Base-by-base conservation (phyloP, 2,888 invertebrate species). In the Andrena haemorrhoa region DNA sequence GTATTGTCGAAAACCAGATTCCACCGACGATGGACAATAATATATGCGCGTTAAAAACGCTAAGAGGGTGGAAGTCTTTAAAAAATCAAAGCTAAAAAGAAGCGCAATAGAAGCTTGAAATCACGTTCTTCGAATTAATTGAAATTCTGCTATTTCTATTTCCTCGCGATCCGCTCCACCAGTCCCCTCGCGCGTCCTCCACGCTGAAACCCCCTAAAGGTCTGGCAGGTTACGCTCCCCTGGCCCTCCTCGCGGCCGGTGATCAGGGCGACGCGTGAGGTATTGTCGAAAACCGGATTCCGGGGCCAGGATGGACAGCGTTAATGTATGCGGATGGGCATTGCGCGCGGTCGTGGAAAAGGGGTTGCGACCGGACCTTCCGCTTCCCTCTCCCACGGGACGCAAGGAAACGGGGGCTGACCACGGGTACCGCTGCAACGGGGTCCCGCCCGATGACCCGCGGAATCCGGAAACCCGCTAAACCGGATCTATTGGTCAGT, bases 401-500 rank as follows among this genome's bases (percentile, higher is more conserved):
- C 81, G 75, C 69, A 78, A 86, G 79, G 56, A 64, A 61, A 75
- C 82, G 76, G 71, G 85, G 85, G 86, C 71, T 79, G 83, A 86
- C 83, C 83, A 83, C 80, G 79, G 86, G 85, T 82, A 85, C 84
- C 84, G 84, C 71, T 85, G 70, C 81, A 83, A 78, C 84, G 82
- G 82, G 82, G 87, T 81, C 77, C 82, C 75, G 75, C 85, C 83
- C 86, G 90, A 90, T 93, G 93, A 93, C 93, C 93, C 92, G 86
- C 90, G 92, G 93, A 94, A 94, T 94, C 93, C 93, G 94, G 94
- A 94, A 94, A 94, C 93, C 92, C 85, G 93, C 91, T 92, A 93
- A 94, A 94, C 94, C 94, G 94, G 94, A 94, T 94, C 93, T 94
- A 93, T 93, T 93, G 94, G 94, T 94, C 94, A 94, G 93, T 93